Evolutionary conservation across 2,113 vertebrate species (phyloP), one percentile per base, ranked within the genome.

Genomic region (Cyrtonyx montezumae): DNA sequence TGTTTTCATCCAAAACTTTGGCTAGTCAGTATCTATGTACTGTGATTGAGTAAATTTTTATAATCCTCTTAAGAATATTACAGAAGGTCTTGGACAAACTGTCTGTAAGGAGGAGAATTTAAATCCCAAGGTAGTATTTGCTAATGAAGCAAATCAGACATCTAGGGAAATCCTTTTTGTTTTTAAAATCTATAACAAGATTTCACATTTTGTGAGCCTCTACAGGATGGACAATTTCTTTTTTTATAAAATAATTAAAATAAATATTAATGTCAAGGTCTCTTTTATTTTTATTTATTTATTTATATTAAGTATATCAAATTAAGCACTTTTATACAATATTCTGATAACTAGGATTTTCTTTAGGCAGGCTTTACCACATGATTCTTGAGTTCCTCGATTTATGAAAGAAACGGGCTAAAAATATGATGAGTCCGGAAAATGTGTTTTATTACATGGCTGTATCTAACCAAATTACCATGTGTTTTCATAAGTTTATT

Each of bases 21-120:
- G 26, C 63, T 90, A 51, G 40, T 11, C 13, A 86, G 17, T 34
- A 75, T 16, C 25, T 7, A 1, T 36, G 21, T 74, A 5, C 36
- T 42, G 14, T 45, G 55, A 85, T 19, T 69, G 58, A 43, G 43
- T 15, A 74, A 43, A 15, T 36, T 49, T 89, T 88, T 83, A 63
- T 70, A 94, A 92, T 92, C 55, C 46, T 85, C 42, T 90, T 67
- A 73, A 87, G 36, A 87, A 43, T 73, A 84, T 65, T 76, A 71
- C 13, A 80, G 63, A 76, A 73, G 11, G 19, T 76, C 30, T 76
- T 81, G 66, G 40, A 77, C 0, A 4, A 87, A 48, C 17, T 58
- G n/a, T 14, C 56, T 70, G 34, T n/a, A 83, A 63, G 42, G 32
- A 79, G 19, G 1, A 82, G 6, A 79, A 76, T 71, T 65, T 71